phyloP scores from a whole-genome alignment of 2,113 vertebrate species.

The rabbit (Oryctolagus cuniculus) region DNA sequence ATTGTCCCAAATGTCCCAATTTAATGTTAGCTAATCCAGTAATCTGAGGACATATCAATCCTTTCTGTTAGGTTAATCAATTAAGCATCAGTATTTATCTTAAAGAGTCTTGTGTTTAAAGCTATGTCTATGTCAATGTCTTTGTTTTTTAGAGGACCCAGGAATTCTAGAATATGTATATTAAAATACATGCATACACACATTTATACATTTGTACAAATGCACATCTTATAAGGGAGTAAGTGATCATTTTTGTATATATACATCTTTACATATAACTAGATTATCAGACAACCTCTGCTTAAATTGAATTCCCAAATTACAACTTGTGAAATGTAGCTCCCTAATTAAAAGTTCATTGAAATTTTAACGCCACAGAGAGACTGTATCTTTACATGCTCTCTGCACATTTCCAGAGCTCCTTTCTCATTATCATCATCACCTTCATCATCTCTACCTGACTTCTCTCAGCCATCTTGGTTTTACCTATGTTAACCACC shows the following conservation, averaged over 20 bases:
- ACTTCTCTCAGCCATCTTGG: background rate
- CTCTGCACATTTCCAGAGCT: background rate
- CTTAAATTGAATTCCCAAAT: background rate
- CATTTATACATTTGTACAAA: background rate
- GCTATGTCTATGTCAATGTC: background rate
- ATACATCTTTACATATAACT: background rate
- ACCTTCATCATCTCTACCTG: background rate
- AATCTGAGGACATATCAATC: background rate
- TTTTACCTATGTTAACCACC: background rate
- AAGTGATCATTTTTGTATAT: background rate
- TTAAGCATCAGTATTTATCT: background rate
- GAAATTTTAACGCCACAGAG: background rate
- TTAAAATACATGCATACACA: background rate
- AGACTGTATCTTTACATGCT: background rate
- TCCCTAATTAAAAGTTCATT: background rate
- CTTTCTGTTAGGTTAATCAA: background rate
- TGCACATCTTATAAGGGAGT: background rate
- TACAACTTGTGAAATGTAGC: background rate
- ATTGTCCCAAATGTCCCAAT: background rate
- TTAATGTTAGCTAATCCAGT: conserved; percentile 1
- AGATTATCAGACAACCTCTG: background rate
- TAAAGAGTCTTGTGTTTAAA: background rate
- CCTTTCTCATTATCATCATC: background rate
- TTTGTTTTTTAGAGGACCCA: background rate
- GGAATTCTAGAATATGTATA: background rate